Percentiles rank a stretch among this genome's conserved stretches.
These are phyloP conservation scores for Nomada lathburiana DNA, from an alignment of 2,888 invertebrate genomes.

Conservation along the genomic window DNA sequence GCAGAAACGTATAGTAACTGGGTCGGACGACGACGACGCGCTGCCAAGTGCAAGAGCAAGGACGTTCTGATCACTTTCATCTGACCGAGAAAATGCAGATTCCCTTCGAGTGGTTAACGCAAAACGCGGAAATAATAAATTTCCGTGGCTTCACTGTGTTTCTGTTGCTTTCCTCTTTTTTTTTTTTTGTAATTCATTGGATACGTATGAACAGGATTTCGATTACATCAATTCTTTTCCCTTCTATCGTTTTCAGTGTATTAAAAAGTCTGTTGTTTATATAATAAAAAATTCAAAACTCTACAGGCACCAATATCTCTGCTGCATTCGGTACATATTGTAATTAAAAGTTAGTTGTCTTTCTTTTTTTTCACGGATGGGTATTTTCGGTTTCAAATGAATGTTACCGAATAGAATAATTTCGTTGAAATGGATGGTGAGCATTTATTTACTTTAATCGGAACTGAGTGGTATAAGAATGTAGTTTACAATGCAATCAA, in stretches of 20 bases:
- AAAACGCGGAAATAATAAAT: slow-evolving; percentile 17
- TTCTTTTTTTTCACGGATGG: no score
- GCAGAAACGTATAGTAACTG: slow-evolving; percentile 45
- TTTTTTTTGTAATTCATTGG: not conserved
- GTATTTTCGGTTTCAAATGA: no score
- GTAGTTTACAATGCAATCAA: no score
- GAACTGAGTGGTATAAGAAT: no score
- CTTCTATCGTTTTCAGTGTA: not conserved
- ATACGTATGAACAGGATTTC: not conserved
- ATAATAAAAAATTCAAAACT: no score
- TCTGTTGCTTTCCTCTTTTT: no score
- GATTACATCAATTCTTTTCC: not conserved
- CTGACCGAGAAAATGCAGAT: slow-evolving; percentile 30
- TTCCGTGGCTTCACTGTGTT: not conserved
- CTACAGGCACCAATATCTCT: no score
- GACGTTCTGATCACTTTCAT: slow-evolving; percentile 74
- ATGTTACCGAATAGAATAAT: no score
- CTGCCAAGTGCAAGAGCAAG: slow-evolving; percentile 74
- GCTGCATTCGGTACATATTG: no score
- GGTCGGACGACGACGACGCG: slow-evolving; percentile 56
- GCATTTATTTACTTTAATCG: no score
- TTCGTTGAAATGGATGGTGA: no score
- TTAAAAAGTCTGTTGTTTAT: not conserved
- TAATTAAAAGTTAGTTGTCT: no score
- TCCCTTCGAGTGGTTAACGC: not conserved